Percentiles rank a stretch among this genome's conserved stretches.
Evolutionary conservation across 2,888 invertebrate species (phyloP).

Genomic region (Andrena fulva): DNA sequence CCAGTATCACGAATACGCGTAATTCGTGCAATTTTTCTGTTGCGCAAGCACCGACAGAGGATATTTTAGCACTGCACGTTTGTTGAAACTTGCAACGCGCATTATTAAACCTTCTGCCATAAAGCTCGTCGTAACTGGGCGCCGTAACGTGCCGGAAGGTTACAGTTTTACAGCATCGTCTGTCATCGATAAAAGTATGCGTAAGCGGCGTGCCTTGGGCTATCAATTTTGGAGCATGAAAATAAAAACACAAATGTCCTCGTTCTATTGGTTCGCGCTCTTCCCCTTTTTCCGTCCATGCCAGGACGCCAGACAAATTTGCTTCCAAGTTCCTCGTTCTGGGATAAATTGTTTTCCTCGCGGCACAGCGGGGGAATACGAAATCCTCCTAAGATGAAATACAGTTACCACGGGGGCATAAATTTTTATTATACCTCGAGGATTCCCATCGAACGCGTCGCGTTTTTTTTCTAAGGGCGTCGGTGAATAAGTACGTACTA

Average conservation of each 20-base stretch:
- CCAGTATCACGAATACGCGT: not conserved
- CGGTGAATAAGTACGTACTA: constrained; percentile 11
- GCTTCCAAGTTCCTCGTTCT: constrained; percentile 49
- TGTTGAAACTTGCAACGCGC: constrained; percentile 11
- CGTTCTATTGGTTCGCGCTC: not conserved
- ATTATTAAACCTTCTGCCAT: constrained; percentile 20
- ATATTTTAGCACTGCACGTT: constrained; percentile 11
- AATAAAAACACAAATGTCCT: constrained; percentile 27
- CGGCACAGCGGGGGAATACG: constrained; percentile 46
- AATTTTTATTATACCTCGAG: constrained; percentile 50
- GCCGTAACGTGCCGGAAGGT: constrained; percentile 6
- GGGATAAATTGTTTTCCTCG: constrained; percentile 60
- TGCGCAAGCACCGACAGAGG: not conserved
- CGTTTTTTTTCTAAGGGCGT: constrained; percentile 12
- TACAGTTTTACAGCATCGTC: constrained; percentile 33
- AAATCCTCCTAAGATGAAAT: constrained; percentile 48
- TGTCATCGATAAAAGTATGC: constrained; percentile 42
- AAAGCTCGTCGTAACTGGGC: constrained; percentile 22
- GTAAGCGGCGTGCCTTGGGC: constrained; percentile 12
- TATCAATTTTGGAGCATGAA: constrained; percentile 51
- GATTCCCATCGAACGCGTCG: constrained; percentile 25
- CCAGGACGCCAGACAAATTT: constrained; percentile 16
- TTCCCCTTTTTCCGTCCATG: constrained; percentile 17
- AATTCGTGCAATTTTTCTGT: not conserved
- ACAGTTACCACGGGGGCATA: constrained; percentile 43